A percentile compares a stretch with the other conserved stretches of the same genome.
These are phyloP conservation scores for Entomobrya multifasciata DNA, from an alignment of 2,888 invertebrate species.

Conservation along the genomic window DNA sequence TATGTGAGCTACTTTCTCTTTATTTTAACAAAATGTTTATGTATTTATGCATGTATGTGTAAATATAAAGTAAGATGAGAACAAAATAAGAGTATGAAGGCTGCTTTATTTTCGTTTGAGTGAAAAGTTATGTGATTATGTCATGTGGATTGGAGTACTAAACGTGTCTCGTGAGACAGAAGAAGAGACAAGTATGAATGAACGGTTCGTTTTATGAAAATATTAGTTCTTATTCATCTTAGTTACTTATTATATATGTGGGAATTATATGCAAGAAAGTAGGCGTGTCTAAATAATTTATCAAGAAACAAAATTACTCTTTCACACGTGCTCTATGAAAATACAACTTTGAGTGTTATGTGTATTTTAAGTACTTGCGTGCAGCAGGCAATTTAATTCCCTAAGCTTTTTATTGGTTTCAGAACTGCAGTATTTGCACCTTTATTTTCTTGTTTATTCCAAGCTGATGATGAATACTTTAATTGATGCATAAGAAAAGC, in stretches of 20 bases:
- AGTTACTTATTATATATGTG: background rate
- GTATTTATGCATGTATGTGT: background rate
- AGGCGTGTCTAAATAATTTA: constrained; percentile 21
- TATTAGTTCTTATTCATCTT: constrained; percentile 5
- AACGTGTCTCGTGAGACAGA: constrained; percentile 21
- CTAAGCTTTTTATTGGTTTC: too few relatives aligned
- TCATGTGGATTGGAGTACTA: constrained; percentile 1
- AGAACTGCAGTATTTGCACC: too few relatives aligned
- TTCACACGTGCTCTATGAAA: constrained; percentile 30
- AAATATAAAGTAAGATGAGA: too few relatives aligned
- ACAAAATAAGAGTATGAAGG: background rate
- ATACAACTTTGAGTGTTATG: too few relatives aligned
- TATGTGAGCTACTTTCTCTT: constrained; percentile 29
- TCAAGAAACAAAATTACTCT: constrained; percentile 37
- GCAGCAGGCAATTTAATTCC: too few relatives aligned
- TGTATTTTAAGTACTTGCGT: too few relatives aligned
- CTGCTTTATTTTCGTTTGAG: constrained; percentile 21
- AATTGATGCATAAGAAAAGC: too few relatives aligned
- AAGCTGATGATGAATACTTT: too few relatives aligned
- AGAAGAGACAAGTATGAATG: constrained; percentile 58
- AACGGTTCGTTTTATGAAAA: too few relatives aligned
- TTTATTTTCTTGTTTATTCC: too few relatives aligned
- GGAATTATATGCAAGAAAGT: constrained; percentile 8
- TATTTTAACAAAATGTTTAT: background rate
- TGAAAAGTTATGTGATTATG: constrained; percentile 57